These are phyloP conservation scores for Oscheius sp. DNA, from an alignment of 1,140 invertebrate genomes.

Conservation along the genomic window DNA sequence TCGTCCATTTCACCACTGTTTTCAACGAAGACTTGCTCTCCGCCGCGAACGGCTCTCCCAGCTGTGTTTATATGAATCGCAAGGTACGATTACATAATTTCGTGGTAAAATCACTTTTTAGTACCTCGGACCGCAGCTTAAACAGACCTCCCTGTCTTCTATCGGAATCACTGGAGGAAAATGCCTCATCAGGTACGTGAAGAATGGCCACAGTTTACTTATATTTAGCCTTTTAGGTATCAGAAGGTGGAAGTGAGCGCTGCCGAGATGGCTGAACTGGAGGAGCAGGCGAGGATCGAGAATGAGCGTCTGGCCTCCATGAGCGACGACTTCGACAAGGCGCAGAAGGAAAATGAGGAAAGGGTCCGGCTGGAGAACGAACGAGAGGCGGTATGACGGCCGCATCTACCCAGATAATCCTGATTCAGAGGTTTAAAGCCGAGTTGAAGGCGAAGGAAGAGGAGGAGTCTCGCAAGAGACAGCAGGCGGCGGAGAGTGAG, in stretches of 20 bases:
- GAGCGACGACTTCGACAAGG: not conserved
- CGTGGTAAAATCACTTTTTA: constrained; percentile 24
- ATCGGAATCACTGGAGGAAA: constrained; percentile 19
- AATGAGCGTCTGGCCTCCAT: not conserved
- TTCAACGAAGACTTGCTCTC: constrained; percentile 15
- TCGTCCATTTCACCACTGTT: not conserved
- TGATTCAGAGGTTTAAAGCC: not conserved
- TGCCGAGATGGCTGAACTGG: constrained; percentile 1
- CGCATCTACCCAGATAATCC: not conserved
- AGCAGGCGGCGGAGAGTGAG: not conserved
- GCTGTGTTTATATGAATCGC: constrained; percentile 25
- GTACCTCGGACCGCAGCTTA: constrained; percentile 14
- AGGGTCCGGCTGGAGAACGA: constrained; percentile 15
- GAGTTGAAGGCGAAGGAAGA: not conserved
- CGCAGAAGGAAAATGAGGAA: constrained; percentile 23
- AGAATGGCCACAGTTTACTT: not conserved
- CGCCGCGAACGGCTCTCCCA: not conserved
- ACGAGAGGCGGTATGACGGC: not conserved
- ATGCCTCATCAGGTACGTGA: constrained; percentile 9
- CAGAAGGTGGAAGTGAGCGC: constrained; percentile 7
- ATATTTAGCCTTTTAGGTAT: not conserved
- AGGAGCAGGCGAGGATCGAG: not conserved
- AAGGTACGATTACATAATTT: constrained; percentile 3
- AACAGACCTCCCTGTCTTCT: not conserved
- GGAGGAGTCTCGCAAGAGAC: not conserved